Base-by-base conservation (phyloP, 2,113 vertebrate genomes). In the Labeo rohita region DNA sequence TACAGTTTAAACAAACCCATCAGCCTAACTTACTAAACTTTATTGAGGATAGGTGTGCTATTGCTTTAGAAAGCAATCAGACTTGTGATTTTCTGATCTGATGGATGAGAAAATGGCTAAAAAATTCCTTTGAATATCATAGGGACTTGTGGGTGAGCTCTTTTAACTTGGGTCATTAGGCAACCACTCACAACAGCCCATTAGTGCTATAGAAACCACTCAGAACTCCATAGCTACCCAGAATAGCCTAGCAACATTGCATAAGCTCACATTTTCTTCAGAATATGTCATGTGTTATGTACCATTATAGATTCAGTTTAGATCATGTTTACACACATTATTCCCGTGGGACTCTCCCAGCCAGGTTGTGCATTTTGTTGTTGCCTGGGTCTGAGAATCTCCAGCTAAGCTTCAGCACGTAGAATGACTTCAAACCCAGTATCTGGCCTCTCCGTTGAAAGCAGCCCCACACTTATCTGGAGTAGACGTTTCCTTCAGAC, bases 401-500 rank as follows among this genome's bases (percentile, higher is more conserved):
- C 70, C 56, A 47, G 43, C 50, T 70, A 13, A 61, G 21, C 36
- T 28, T 16, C 52, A 56, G 73, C 45, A 28, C 9, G 15, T 9
- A 39, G 6, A 56, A 59, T 61, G 12, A 34, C 47, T 68, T n/a
- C 7, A 50, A 39, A 7, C 39, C 21, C 15, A 39, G 43, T 65
- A 45, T 80, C 68, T 56, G 10, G 61, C 34, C 34, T 6, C 36
- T 34, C 13, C 6, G 49, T 52, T 78, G 21, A 68, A 78, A 85
- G 54, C 61, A 79, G 47, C 21, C 52, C 18, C 65, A 65, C 65
- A 52, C 65, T 73, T 72, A 72, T 74, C 78, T 80, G 39, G 36
- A 36, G 82, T 43, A 72, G 50, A 72, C 76, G 7, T 87, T 73
- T 80, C 15, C 28, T 73, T 56, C 49, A 59, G 83, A 80, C 83